Evolutionary conservation across 2,888 invertebrate genomes (phyloP), one percentile per base, ranked within the genome.

Genomic region (Aphodius sticticus): DNA sequence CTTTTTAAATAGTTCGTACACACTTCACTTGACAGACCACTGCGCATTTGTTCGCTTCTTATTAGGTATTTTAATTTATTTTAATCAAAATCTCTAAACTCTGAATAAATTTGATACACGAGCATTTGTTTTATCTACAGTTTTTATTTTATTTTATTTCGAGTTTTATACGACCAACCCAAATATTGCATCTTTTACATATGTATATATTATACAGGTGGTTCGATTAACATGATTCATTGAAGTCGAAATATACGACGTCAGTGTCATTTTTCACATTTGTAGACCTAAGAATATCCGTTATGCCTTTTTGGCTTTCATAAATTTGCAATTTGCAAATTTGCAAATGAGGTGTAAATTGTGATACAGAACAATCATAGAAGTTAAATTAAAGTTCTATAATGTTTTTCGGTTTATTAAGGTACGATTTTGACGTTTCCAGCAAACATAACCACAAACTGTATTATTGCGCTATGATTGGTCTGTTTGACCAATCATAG

Each of bases 151-250:
- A 53, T 53, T 53, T 53, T 53, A 53, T 53, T 53, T 53, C 6
- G 53, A 53, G 53, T 53, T 53, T 53, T 12, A 53, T 53, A 12
- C 53, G 53, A 53, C 53, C 53, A 53, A 53, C 53, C 53, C 53
- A 53, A 53, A 53, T 53, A 53, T 53, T 53, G 53, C 53, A 53
- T 53, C 53, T 53, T 53, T 53, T 53, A 53, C 53, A 53, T 53
- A 53, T 53, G 2, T 53, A 53, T 53, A 53, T 53, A 26, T 26
- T 26, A 53, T 53, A 53, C 53, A 53, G 53, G 53, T 53, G 53
- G 53, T 53, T 53, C 53, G 53, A 53, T 53, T 53, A 26, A 53
- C 53, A 5, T 12, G 12, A 12, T 53, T 53, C 53, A 12, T 9
- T 53, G 12, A 53, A 1, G 12, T 26, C 26, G 26, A 26, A 26